phyloP scores from a whole-genome alignment of 2,113 vertebrate genomes.

The Egretta garzetta region DNA sequence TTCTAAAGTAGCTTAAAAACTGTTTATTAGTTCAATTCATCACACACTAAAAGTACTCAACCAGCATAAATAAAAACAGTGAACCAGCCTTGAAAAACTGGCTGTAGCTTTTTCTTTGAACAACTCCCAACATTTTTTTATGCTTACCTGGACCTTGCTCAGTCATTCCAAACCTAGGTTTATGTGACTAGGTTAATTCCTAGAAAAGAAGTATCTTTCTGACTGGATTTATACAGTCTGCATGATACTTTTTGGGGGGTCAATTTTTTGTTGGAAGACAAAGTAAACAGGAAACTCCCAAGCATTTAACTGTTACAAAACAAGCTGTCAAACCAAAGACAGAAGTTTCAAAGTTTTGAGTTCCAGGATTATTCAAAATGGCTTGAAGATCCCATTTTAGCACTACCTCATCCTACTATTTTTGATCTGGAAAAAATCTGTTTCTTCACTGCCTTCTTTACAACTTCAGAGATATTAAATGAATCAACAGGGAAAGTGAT shows the following conservation, averaged over 20 bases:
- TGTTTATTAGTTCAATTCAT: background rate
- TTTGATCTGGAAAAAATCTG: background rate
- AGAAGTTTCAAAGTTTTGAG: background rate
- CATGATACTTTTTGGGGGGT: background rate
- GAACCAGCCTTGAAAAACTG: background rate
- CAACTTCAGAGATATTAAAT: background rate
- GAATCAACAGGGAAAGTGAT: background rate
- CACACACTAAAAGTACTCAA: background rate
- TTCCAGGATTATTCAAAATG: background rate
- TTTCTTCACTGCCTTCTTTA: background rate
- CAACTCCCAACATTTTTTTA: background rate
- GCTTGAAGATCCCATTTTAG: background rate
- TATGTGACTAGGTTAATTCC: background rate
- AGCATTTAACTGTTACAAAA: background rate
- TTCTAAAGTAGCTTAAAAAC: background rate
- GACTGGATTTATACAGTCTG: background rate
- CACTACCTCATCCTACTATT: background rate
- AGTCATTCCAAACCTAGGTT: background rate
- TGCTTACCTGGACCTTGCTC: background rate
- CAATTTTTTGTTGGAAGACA: background rate
- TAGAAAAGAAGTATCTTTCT: background rate
- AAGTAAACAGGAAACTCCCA: slow-evolving; percentile 3
- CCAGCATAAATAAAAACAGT: background rate
- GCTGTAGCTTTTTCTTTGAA: background rate
- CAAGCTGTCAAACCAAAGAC: background rate